Percentiles rank a stretch among this genome's conserved stretches.
These are phyloP conservation scores for Erannis defoliaria DNA, from an alignment of 2,888 invertebrate species.

Conservation along the genomic window DNA sequence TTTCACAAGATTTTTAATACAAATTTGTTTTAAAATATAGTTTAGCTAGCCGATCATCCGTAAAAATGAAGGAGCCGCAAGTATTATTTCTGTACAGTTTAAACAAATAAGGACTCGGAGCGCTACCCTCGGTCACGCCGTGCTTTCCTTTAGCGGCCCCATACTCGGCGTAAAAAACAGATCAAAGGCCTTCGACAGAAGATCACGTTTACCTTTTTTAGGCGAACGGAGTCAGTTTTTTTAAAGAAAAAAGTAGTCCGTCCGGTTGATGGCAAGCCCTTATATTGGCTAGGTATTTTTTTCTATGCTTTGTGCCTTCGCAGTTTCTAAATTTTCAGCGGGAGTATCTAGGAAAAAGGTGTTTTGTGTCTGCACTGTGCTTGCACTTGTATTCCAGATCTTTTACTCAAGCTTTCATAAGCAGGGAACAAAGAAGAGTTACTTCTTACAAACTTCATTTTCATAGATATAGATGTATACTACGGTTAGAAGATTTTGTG, in stretches of 20 bases:
- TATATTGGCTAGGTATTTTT: neutral
- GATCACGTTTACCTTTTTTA: conserved; percentile 14
- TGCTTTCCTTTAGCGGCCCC: conserved; percentile 12
- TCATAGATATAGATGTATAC: no score
- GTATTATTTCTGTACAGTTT: conserved; percentile 10
- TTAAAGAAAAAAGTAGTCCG: neutral
- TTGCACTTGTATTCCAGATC: no score
- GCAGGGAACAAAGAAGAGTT: no score
- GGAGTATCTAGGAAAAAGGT: no score
- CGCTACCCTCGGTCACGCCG: conserved; percentile 8
- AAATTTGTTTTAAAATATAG: neutral
- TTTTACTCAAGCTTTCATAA: no score
- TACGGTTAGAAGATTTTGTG: no score
- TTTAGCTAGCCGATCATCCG: neutral
- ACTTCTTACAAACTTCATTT: no score
- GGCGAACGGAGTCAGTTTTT: neutral
- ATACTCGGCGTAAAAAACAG: conserved; percentile 6
- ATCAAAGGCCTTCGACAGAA: conserved; percentile 1
- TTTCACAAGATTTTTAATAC: no score
- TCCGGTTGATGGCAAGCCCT: neutral
- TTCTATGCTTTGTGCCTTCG: no score
- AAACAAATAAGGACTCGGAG: conserved; percentile 10
- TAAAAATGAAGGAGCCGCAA: conserved; percentile 1
- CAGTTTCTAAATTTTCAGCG: no score
- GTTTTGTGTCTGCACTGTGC: no score